phyloP scores from a whole-genome alignment of 37 sponge, comb jelly and placozoan species.

The Bolinopsis microptera region DNA sequence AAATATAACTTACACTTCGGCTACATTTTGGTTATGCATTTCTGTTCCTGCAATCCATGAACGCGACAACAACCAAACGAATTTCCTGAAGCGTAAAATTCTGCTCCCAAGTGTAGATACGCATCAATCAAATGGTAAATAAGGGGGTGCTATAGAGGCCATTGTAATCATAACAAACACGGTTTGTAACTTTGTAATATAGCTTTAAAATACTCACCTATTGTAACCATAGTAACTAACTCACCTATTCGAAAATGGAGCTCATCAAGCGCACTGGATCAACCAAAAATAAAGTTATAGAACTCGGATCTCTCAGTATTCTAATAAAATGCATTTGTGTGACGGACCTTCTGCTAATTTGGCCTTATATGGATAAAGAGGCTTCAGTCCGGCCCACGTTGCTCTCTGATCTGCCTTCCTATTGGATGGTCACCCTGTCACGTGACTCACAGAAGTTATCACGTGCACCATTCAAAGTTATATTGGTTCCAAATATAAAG shows the following conservation, averaged over 20 bases:
- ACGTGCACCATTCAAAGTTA: not conserved
- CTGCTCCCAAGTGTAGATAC: too few relatives aligned
- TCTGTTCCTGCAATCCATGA: too few relatives aligned
- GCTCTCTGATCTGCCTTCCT: not conserved
- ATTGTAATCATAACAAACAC: too few relatives aligned
- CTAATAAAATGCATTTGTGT: conserved; percentile 37
- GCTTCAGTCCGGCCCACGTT: not conserved
- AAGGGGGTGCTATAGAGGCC: too few relatives aligned
- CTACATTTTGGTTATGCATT: too few relatives aligned
- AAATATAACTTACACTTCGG: too few relatives aligned
- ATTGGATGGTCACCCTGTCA: not conserved
- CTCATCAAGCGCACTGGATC: not conserved
- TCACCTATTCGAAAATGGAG: not conserved
- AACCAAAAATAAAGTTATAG: not conserved
- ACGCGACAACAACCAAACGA: too few relatives aligned
- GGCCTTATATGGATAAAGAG: not conserved
- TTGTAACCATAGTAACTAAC: too few relatives aligned
- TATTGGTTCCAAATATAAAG: not conserved
- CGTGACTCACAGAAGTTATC: not conserved
- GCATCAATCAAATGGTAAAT: too few relatives aligned
- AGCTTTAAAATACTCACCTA: not conserved
- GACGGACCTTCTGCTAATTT: not conserved
- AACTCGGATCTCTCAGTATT: conserved; percentile 4
- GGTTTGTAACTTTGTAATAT: too few relatives aligned
- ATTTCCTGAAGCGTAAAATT: too few relatives aligned